phyloP scores from a whole-genome alignment of 2,797 vertebrate species.

The Alcedo atthis region DNA sequence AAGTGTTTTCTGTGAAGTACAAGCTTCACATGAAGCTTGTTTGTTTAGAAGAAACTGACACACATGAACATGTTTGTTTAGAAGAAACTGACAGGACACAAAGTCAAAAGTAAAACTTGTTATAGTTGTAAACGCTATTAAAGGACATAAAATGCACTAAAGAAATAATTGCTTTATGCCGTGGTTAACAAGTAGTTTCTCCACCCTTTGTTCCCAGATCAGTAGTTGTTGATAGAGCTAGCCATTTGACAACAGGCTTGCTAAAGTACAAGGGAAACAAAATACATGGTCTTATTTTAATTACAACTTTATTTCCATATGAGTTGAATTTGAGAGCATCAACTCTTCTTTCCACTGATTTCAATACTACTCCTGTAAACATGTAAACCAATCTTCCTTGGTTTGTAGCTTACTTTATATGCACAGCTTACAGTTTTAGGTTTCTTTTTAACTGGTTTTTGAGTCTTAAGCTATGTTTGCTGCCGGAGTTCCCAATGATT shows the following conservation, averaged over 20 bases:
- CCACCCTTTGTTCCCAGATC: not conserved
- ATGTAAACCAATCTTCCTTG: not conserved
- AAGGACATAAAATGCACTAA: not conserved
- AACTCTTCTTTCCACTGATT: not conserved
- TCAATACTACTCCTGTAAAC: not conserved
- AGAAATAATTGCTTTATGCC: not conserved
- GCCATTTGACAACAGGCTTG: not conserved
- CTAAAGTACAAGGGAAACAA: not conserved
- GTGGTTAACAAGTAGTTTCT: not conserved
- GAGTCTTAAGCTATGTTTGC: not conserved
- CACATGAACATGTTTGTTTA: not conserved
- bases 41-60: not conserved
- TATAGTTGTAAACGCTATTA: not conserved
- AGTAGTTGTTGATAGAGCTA: not conserved
- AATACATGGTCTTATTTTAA: not conserved
- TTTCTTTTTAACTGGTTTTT: rapidly evolving
- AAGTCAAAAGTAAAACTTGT: not conserved
- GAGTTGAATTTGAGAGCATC: not conserved
- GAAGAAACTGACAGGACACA: not conserved
- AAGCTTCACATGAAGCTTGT: not conserved
- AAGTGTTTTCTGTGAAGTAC: not conserved
- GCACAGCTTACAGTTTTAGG: not conserved
- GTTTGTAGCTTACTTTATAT: not conserved
- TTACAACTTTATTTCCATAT: not conserved
- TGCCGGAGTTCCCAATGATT: not conserved